Evolutionary conservation across 2,888 invertebrate species (phyloP).

Genomic region (Rosalia funebris): DNA sequence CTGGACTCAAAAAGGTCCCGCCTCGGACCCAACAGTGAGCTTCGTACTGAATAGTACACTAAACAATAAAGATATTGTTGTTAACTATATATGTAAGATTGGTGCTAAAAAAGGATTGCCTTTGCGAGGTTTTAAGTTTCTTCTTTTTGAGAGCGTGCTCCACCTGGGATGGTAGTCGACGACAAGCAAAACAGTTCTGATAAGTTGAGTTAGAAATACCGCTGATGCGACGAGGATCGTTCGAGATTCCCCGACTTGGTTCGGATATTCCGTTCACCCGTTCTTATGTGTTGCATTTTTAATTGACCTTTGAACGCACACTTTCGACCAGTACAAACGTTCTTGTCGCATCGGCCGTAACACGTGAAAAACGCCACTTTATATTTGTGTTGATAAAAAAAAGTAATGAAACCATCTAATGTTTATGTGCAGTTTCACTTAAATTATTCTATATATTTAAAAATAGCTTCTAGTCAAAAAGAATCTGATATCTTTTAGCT

Average conservation of each 20-base stretch:
- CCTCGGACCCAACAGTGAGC: constrained; percentile 45
- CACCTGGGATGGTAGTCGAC: constrained; percentile 45
- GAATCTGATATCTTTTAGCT: constrained; percentile 62
- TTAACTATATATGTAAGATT: constrained; percentile 64
- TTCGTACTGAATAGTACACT: constrained; percentile 56
- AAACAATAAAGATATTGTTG: constrained; percentile 54
- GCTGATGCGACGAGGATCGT: constrained; percentile 16
- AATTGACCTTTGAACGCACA: constrained; percentile 32
- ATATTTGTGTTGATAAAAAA: constrained; percentile 55
- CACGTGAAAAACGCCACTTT: constrained; percentile 47
- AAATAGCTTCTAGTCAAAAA: constrained; percentile 59
- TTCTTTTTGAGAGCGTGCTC: constrained; percentile 46
- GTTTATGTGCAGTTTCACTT: constrained; percentile 61
- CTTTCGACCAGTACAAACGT: no score
- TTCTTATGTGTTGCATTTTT: constrained; percentile 14
- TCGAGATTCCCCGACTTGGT: constrained; percentile 4
- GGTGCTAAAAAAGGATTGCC: constrained; percentile 64
- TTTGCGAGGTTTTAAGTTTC: constrained; percentile 51
- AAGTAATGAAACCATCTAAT: constrained; percentile 45
- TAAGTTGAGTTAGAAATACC: constrained; percentile 19
- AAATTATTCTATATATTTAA: constrained; percentile 41
- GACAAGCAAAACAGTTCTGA: constrained; percentile 9
- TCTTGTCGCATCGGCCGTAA: constrained; percentile 50
- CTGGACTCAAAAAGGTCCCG: constrained; percentile 50
- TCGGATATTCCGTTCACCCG: neutral